Percentiles rank a stretch among this genome's conserved stretches.
phyloP scores from a whole-genome alignment of 37 sponge, comb jelly and placozoan species.

The Crambe crambe region DNA sequence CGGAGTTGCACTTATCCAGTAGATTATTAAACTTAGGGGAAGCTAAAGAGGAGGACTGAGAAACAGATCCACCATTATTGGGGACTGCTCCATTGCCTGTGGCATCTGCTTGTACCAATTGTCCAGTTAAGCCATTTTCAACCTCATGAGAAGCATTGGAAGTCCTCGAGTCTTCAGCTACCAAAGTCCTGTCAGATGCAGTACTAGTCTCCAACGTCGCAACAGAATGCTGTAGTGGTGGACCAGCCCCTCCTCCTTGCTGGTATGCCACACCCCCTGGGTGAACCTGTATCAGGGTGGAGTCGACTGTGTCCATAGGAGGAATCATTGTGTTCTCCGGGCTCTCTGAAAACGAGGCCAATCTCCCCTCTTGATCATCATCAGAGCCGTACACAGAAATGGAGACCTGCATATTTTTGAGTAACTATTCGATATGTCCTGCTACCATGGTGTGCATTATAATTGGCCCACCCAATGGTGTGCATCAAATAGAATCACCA shows the following conservation, averaged over 20 bases:
- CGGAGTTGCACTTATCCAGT: slow-evolving; percentile 11
- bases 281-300: background rate
- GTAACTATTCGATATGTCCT: background rate
- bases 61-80: background rate
- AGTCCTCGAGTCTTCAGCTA: background rate
- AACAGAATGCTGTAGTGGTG: background rate
- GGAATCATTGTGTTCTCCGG: background rate
- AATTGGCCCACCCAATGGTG: background rate
- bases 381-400: slow-evolving; percentile 23
- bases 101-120: background rate
- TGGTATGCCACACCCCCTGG: background rate
- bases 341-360: background rate
- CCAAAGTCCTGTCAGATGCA: background rate
- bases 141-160: background rate
- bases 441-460: background rate
- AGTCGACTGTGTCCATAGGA: background rate
- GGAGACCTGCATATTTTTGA: slow-evolving; percentile 12
- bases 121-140: background rate
- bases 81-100: background rate
- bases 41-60: background rate
- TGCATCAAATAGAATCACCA: background rate
- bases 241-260: too few relatives aligned
- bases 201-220: background rate
- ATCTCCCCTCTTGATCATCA: background rate
- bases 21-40: background rate